A percentile compares a stretch with the other conserved stretches of the same genome.
phyloP scores from a whole-genome alignment of 2,888 invertebrate genomes.

The Norana najaformis region DNA sequence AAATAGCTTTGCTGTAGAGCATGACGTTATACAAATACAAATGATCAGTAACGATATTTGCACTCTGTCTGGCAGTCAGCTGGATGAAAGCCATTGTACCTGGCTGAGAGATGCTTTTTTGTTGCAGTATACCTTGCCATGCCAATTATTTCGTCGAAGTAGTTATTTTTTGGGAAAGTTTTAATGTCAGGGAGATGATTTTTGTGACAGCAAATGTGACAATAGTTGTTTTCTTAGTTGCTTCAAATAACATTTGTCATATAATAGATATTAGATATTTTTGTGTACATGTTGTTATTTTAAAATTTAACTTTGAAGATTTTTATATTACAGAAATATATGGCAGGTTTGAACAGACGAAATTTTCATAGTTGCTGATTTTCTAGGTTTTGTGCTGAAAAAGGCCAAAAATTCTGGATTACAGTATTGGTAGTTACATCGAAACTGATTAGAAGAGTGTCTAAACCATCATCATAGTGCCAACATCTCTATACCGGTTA shows the following conservation, averaged over 20 bases:
- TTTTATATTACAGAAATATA: not conserved
- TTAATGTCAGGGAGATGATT: not conserved
- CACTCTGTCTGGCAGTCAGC: not conserved
- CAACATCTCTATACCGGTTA: too few relatives aligned
- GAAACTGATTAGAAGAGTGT: too few relatives aligned
- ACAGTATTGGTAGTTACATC: too few relatives aligned
- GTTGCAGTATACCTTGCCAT: not conserved
- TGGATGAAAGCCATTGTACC: not conserved
- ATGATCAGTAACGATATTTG: not conserved
- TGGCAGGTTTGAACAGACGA: not conserved
- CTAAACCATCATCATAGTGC: too few relatives aligned
- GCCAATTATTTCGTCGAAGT: constrained; percentile 1
- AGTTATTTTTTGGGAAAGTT: not conserved
- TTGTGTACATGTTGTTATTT: not conserved
- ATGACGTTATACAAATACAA: not conserved
- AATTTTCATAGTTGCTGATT: not conserved
- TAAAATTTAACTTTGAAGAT: not conserved
- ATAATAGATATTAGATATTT: not conserved
- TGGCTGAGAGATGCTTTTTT: not conserved
- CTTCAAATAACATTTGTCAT: not conserved
- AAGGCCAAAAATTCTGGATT: too few relatives aligned
- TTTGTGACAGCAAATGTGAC: not conserved
- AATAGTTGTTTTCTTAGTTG: not conserved
- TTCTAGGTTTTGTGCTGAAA: not conserved
- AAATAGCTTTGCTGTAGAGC: too few relatives aligned